phyloP scores from a whole-genome alignment of 35 echinoderm and acorn worm genomes.

The Heliocidaris tuberculata region DNA sequence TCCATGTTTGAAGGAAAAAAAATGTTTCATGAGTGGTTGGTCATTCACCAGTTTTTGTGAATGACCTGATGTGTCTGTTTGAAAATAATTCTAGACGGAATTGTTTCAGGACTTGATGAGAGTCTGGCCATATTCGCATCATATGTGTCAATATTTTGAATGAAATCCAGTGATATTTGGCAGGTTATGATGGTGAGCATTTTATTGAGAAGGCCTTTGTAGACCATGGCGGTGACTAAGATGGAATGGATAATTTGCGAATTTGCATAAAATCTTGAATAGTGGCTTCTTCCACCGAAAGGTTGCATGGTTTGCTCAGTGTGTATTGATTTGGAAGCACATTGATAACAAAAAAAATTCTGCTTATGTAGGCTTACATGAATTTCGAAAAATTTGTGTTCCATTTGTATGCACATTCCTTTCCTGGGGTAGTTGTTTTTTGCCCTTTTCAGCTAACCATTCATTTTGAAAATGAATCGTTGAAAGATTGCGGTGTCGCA shows the following conservation, averaged over 20 bases:
- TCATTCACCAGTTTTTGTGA: background rate
- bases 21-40: background rate
- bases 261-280: too few species aligned
- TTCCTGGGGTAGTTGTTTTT: background rate
- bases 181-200: too few species aligned
- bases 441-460: background rate
- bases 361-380: background rate
- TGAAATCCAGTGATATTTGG: too few species aligned
- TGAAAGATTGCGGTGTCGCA: background rate
- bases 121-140: background rate
- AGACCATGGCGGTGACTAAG: too few species aligned
- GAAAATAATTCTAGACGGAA: background rate
- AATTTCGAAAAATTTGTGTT: background rate
- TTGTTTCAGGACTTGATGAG: background rate
- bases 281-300: too few species aligned
- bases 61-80: background rate
- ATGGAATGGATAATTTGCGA: too few species aligned
- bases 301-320: too few species aligned
- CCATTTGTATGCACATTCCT: too few species aligned
- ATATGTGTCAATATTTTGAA: background rate
- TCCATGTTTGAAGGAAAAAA: too few species aligned
- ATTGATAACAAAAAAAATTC: background rate
- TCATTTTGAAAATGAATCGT: background rate
- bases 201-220: too few species aligned
- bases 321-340: background rate